Evolutionary conservation across 2,113 vertebrate species (phyloP).

Genomic region (Perca fluviatilis): DNA sequence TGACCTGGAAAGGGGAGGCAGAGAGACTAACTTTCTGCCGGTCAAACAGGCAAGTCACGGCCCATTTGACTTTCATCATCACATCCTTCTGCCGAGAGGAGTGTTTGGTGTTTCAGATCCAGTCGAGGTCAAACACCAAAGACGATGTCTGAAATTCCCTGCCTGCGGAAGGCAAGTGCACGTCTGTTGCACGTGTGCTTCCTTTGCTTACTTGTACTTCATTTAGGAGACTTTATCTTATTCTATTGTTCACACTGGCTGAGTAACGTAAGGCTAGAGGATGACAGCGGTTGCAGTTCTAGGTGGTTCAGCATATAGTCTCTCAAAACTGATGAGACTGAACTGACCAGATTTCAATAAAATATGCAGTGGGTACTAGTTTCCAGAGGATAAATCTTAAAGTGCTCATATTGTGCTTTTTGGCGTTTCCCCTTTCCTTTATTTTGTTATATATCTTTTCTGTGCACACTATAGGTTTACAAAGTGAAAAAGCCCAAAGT

Average conservation of each 20-base stretch:
- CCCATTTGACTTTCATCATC: constrained; percentile 51
- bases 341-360: background rate
- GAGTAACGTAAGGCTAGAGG: background rate
- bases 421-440: too few species aligned
- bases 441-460: too few species aligned
- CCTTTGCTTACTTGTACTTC: background rate
- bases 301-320: background rate
- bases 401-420: too few species aligned
- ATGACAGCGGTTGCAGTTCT: background rate
- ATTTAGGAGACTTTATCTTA: background rate
- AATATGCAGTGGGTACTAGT: background rate
- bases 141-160: constrained; percentile 15
- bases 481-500: too few species aligned
- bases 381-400: background rate
- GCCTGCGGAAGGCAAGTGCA: background rate
- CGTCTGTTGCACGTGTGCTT: constrained; percentile 18
- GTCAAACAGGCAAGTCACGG: constrained; percentile 29
- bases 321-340: too few species aligned
- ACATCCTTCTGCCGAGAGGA: constrained; percentile 8
- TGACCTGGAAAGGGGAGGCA: constrained; percentile 16
- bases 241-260: background rate
- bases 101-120: constrained; percentile 38
- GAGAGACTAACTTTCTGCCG: constrained; percentile 21
- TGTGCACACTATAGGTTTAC: too few species aligned
- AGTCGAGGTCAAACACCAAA: constrained; percentile 59